Evolutionary conservation across 1,140 invertebrate genomes (phyloP).

Genomic region (Drosophila burlai): DNA sequence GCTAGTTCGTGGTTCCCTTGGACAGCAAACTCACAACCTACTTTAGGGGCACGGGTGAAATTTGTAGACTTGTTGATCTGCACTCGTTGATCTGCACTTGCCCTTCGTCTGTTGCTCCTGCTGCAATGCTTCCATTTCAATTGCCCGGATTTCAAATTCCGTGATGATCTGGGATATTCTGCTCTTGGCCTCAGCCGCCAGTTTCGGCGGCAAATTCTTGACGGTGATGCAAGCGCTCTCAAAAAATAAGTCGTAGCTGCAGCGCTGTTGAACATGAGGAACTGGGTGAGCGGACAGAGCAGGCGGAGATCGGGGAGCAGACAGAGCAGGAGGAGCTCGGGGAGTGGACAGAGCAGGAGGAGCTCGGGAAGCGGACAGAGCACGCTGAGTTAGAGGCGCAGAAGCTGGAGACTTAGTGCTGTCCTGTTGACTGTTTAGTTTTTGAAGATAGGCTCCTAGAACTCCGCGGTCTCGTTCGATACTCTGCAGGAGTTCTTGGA

Average conservation of each 20-base stretch:
- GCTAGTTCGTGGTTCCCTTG: slow-evolving; percentile 3
- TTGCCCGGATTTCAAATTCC: slow-evolving; percentile 76
- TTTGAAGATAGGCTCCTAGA: slow-evolving; percentile 41
- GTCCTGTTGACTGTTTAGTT: neutral
- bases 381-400: neutral
- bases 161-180: slow-evolving; percentile 73
- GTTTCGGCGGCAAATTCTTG: slow-evolving; percentile 68
- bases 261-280: slow-evolving; percentile 19
- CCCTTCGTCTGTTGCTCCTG: slow-evolving; percentile 13
- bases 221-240: slow-evolving; percentile 74
- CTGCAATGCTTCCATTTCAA: slow-evolving; percentile 54
- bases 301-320: neutral
- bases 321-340: neutral
- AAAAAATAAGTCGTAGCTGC: slow-evolving; percentile 76
- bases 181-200: slow-evolving; percentile 72
- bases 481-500: slow-evolving; percentile 39
- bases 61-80: slow-evolving; percentile 35
- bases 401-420: neutral
- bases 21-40: slow-evolving; percentile 39
- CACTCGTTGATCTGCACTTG: neutral
- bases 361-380: neutral
- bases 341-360: neutral
- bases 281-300: neutral
- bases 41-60: slow-evolving; percentile 51
- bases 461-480: slow-evolving; percentile 39